Evolutionary conservation across 2,113 vertebrate species (phyloP), one percentile per base, ranked within the genome.

Genomic region (Pelvicachromis taeniatus): DNA sequence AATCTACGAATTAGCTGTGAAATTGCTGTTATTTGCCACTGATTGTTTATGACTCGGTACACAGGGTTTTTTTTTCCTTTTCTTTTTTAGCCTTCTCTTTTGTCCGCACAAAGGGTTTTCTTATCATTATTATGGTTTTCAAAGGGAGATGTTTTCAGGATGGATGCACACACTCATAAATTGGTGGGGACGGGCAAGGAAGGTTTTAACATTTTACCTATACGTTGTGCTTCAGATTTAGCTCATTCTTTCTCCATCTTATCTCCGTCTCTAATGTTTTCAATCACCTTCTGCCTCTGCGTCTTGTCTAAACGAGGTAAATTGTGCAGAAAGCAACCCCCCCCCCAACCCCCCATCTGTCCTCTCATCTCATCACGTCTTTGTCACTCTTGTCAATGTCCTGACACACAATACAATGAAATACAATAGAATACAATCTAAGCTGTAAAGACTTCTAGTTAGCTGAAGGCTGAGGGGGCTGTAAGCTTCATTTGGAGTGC

Each of bases 21-120:
- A 95, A 96, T 96, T 95, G 95, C 96, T 91, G 94, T 95, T 93
- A 96, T 96, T 96, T 95, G 91, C 91, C 80, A 50, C 73, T 85
- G 91, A 95, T 95, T 95, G 94, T 95, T 96, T 94, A 94, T 93
- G 92, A 94, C 80, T 94, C 92, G 88, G 85, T 92, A 91, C 88
- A 94, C 89, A 80, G 78, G 78, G 80, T 93, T 82, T 88, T 82
- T 82, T 88, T 82, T 29, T 73, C 48, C 26, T 80, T 54, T 88
- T 81, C 38, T 48, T 73, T 48, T 21, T 65, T 55, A 29, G 56
- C 26, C 11, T 61, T n/a, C 42, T 38, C 88, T 90, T 91, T 93
- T 92, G 85, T 94, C 85, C 10, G n/a, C 23, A 80, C 84, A 90
- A 81, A 79, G 45, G 80, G 59, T 73, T 38, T 53, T 85, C 81